These are phyloP conservation scores for Cheilosia impressa DNA, from an alignment of 2,888 invertebrate species.

Conservation along the genomic window DNA sequence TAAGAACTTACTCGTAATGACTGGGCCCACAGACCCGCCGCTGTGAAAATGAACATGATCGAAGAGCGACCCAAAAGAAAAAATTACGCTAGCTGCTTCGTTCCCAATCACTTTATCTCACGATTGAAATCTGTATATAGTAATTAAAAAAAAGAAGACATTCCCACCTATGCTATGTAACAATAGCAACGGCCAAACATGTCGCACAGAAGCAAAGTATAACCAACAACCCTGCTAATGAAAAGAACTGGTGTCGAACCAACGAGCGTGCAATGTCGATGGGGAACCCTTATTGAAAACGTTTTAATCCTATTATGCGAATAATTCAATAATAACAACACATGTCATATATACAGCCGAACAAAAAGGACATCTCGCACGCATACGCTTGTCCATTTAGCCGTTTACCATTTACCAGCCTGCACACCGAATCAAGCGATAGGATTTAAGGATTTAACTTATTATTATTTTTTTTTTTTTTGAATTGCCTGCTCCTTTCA, in stretches of 20 bases:
- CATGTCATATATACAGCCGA: conserved; percentile 78
- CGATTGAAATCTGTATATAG: conserved; percentile 14
- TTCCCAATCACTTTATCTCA: not conserved
- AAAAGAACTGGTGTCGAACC: conserved; percentile 71
- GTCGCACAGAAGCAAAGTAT: conserved; percentile 21
- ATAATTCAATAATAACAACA: conserved; percentile 83
- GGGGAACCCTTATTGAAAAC: conserved; percentile 77
- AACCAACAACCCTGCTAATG: conserved; percentile 38
- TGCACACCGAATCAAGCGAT: conserved; percentile 69
- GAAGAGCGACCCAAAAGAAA: too few relatives aligned
- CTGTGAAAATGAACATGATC: too few relatives aligned
- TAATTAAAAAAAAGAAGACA: conserved; percentile 33
- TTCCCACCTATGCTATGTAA: conserved; percentile 45
- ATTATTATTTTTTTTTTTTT: conserved; percentile 52
- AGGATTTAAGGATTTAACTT: conserved; percentile 73
- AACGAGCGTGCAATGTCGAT: conserved; percentile 70
- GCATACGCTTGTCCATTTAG: conserved; percentile 72
- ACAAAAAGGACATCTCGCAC: conserved; percentile 74
- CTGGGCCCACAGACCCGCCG: too few relatives aligned
- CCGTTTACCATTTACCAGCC: conserved; percentile 66
- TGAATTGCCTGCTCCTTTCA: conserved; percentile 8
- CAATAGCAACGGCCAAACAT: conserved; percentile 40
- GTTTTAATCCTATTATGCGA: conserved; percentile 82
- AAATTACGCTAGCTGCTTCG: not conserved
- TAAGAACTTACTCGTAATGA: too few relatives aligned